phyloP scores from a whole-genome alignment of 2,113 vertebrate species.

The Eolophus roseicapilla region DNA sequence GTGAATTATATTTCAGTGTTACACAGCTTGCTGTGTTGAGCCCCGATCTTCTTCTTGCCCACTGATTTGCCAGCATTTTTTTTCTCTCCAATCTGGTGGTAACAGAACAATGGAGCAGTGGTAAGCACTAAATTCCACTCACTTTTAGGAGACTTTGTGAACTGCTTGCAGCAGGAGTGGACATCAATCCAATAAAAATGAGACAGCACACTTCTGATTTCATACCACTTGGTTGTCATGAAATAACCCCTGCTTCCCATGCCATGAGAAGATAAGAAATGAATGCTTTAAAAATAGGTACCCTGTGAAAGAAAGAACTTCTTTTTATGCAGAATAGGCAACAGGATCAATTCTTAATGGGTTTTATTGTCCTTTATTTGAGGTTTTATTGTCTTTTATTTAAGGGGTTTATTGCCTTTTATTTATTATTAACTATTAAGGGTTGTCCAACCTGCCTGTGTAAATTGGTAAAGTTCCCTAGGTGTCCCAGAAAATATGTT shows the following conservation, averaged over 20 bases:
- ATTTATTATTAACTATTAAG: background rate
- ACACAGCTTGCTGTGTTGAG: background rate
- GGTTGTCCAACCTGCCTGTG: background rate
- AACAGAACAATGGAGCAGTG: background rate
- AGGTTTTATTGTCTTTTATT: background rate
- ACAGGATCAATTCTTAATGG: background rate
- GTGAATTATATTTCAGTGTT: conserved; percentile 28
- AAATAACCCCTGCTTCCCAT: background rate
- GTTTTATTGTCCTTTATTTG: background rate
- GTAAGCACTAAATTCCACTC: background rate
- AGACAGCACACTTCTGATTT: background rate
- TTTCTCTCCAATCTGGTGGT: conserved; percentile 3
- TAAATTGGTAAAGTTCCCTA: background rate
- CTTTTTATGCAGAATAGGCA: background rate
- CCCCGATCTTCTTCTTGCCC: background rate
- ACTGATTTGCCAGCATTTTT: background rate
- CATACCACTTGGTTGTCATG: background rate
- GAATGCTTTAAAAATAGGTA: background rate
- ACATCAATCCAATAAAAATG: background rate
- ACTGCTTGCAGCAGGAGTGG: background rate
- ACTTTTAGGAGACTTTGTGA: background rate
- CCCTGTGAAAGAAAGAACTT: background rate
- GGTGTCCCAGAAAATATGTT: background rate
- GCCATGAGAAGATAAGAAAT: background rate
- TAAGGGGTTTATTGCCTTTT: background rate